Base-by-base conservation (phyloP, 2,797 vertebrate species). In the Pachyuromys duprasi region DNA sequence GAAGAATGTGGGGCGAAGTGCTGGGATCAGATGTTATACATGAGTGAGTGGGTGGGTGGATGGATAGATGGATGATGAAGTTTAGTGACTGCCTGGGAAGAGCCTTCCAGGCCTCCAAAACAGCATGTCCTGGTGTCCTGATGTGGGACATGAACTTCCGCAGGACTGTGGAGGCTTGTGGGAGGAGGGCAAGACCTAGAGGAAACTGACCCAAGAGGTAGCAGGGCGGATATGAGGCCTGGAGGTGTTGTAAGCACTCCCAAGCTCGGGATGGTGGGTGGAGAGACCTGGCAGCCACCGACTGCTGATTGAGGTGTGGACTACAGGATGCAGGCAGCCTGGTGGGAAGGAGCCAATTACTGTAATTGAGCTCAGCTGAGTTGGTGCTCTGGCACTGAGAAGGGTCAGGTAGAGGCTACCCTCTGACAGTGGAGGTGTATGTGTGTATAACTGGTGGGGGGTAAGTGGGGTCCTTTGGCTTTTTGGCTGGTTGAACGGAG, bases 91-190 rank as follows among this genome's bases (percentile, higher is more conserved):
- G 1, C 6, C 22, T 72, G 0, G 18, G 24, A 15, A 4, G 33
- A 36, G 24, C 60, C 26, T 81, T 79, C 5, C 4, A 0, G 36
- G 55, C 53, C 11, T 3, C 0, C 0, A 9, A 1, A 1, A 9
- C 9, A 42, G 42, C 39, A 1, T 3, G 70, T 15, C 20, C 63
- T 57, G 33, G 49, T 69, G 49, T 60, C 90, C 69, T 26, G 39
- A 20, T 89, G 31, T 45, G 9, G 55, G 24, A 33, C 3, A 17
- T 39, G 15, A n/a, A 70, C 79, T 82, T 2, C 11, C 1, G 20
- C 13, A 45, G 9, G 7, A n/a, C 26, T 18, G 5, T 45, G 49
- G 22, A 39, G 62, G 17, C 33, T 4, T 11, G 13, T 28, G 3
- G 31, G 12, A 15, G 45, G 4, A 57, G 18, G 14, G 65, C 12